Evolutionary conservation across 2,888 invertebrate genomes (phyloP).

Genomic region (Brachycybe producta): DNA sequence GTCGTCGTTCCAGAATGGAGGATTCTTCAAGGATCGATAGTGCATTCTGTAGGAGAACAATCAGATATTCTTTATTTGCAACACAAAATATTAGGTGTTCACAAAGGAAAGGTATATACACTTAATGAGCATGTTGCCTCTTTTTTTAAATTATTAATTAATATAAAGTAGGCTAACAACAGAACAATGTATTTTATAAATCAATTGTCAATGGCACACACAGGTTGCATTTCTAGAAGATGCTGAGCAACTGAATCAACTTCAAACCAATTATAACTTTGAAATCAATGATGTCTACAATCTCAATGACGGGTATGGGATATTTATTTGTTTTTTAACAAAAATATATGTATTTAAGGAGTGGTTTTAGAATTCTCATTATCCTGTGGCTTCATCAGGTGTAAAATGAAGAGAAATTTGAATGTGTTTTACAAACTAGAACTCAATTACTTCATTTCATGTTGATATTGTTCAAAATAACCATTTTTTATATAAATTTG

Average conservation of each 20-base stretch:
- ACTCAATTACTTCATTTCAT: too few relatives aligned
- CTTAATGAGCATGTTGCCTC: neutral
- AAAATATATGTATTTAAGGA: too few relatives aligned
- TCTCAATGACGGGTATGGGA: too few relatives aligned
- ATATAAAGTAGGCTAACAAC: neutral
- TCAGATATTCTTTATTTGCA: neutral
- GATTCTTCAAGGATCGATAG: conserved; percentile 4
- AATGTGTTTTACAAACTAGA: too few relatives aligned
- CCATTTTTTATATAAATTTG: too few relatives aligned
- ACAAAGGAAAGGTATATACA: conserved; percentile 8
- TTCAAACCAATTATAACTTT: neutral
- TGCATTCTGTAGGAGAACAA: neutral
- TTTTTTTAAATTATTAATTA: conserved; percentile 1
- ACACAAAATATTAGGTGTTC: conserved; percentile 4
- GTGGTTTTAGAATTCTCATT: too few relatives aligned
- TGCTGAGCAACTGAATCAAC: neutral
- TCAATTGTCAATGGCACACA: neutral
- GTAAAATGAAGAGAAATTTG: too few relatives aligned
- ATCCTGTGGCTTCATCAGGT: too few relatives aligned
- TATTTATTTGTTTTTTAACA: too few relatives aligned
- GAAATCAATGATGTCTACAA: neutral
- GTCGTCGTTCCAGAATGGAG: conserved; percentile 7
- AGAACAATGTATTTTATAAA: neutral
- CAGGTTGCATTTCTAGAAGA: conserved; percentile 11
- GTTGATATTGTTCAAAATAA: too few relatives aligned